Evolutionary conservation across 2,888 invertebrate species (phyloP).

Genomic region (Caenorhabditis sp.): DNA sequence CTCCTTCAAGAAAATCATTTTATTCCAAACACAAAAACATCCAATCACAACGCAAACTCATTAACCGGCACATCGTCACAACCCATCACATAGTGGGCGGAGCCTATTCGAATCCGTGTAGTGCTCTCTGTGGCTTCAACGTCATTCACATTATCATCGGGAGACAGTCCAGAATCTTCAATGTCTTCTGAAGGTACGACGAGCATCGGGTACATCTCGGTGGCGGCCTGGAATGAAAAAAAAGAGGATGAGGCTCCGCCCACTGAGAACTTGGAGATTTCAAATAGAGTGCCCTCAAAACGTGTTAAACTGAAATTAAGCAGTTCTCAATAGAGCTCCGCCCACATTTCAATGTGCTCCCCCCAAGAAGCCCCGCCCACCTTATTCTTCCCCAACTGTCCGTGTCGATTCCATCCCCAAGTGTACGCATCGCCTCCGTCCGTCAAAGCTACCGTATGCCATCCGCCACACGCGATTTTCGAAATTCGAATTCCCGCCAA

Average conservation of each 20-base stretch:
- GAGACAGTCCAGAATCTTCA: background rate
- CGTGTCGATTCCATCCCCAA: constrained; percentile 65
- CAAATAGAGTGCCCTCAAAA: constrained; percentile 1
- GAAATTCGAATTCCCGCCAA: constrained; percentile 52
- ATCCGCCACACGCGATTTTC: constrained; percentile 56
- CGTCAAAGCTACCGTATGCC: constrained; percentile 55
- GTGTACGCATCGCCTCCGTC: constrained; percentile 45
- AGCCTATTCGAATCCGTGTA: background rate
- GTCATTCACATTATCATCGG: constrained; percentile 25
- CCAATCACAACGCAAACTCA: constrained; percentile 15
- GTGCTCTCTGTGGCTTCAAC: constrained; percentile 14
- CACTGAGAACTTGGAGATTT: too few relatives aligned
- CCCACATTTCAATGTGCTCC: too few relatives aligned
- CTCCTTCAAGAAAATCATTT: too few relatives aligned
- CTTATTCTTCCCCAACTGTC: constrained; percentile 55
- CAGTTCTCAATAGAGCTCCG: too few relatives aligned
- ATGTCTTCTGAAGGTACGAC: constrained; percentile 31
- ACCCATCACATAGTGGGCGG: constrained; percentile 6
- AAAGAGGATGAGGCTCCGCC: too few relatives aligned
- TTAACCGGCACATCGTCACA: background rate
- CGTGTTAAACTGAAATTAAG: too few relatives aligned
- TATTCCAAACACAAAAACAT: too few relatives aligned
- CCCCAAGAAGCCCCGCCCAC: constrained; percentile 9
- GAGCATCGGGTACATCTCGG: constrained; percentile 47
- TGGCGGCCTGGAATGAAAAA: constrained; percentile 30